Conservation (phyloP, 2,113 vertebrate genomes). For the Gadus chalcogrammus region DNA sequence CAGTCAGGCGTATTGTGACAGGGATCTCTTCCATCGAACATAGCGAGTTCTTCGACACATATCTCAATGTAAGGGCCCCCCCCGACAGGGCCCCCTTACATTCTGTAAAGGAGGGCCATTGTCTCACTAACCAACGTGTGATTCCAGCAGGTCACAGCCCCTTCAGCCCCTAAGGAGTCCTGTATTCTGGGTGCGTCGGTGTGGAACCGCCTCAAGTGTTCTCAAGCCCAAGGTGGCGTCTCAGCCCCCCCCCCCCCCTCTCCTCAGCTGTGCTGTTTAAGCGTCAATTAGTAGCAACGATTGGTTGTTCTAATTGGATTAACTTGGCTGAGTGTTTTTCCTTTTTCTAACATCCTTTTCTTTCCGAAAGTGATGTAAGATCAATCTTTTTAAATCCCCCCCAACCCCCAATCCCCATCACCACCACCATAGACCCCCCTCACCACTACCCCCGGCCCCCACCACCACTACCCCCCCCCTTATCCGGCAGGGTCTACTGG, state of each 20-base stretch:
- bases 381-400: background rate
- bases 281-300: conserved; percentile 1
- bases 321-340: conserved; percentile 44
- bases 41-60: no score
- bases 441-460: background rate
- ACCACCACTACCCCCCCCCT: background rate
- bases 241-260: no score
- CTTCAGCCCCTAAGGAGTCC: no score
- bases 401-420: background rate
- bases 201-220: background rate
- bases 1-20: no score
- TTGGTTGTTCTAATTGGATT: conserved; percentile 59
- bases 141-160: no score
- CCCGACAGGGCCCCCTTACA: no score
- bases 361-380: conserved; percentile 26
- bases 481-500: background rate
- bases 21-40: no score
- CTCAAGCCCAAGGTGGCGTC: background rate
- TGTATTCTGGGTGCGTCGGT: no score
- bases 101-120: no score
- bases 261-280: background rate
- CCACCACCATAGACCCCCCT: background rate
- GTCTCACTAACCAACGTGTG: no score
- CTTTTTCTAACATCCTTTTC: no score
- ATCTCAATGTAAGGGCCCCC: no score